Evolutionary conservation across 2,113 vertebrate genomes (phyloP).

Genomic region (Cinclus cinclus): DNA sequence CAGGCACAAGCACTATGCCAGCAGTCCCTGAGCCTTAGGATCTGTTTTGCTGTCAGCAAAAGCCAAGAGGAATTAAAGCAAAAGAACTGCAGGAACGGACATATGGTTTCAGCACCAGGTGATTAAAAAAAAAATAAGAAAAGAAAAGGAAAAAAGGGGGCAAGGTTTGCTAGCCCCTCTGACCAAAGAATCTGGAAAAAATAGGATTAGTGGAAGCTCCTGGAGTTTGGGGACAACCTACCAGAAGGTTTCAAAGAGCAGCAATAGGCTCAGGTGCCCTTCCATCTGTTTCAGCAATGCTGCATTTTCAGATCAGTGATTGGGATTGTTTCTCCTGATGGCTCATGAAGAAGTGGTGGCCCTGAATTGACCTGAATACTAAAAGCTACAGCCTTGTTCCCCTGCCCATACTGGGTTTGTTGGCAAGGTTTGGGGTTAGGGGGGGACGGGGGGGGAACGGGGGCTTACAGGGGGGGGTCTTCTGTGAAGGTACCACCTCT

Average conservation of each 20-base stretch:
- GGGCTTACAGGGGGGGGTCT: background rate
- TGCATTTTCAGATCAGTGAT: background rate
- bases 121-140: background rate
- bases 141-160: background rate
- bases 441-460: rapidly evolving
- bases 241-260: background rate
- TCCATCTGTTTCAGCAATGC: background rate
- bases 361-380: background rate
- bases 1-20: background rate
- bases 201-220: background rate
- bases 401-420: background rate
- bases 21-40: background rate
- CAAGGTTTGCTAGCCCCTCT: background rate
- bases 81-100: background rate
- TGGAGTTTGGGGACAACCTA: background rate
- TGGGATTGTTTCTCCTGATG: background rate
- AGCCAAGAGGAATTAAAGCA: background rate
- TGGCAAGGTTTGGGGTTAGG: background rate
- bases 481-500: background rate
- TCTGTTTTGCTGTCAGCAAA: background rate
- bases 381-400: background rate
- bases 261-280: background rate
- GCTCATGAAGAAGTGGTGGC: background rate
- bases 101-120: background rate
- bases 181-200: background rate